Evolutionary conservation across 2,797 vertebrate species (phyloP).

Genomic region (Sorex maritimensis): DNA sequence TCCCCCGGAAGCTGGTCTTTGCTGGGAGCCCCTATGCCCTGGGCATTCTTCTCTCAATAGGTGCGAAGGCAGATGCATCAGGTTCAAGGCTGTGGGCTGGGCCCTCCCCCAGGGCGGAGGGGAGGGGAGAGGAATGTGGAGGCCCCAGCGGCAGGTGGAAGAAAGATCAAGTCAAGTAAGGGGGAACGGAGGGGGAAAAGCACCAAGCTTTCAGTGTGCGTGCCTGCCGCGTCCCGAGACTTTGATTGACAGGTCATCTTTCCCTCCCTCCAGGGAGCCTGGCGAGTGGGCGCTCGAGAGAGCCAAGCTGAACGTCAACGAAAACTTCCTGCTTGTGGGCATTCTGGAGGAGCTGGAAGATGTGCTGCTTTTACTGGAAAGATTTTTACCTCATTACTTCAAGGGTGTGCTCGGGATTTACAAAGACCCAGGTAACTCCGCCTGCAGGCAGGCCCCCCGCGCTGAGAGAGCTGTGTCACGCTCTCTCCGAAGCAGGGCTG

Average conservation of each 20-base stretch:
- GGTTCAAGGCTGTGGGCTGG: neutral
- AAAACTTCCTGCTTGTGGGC: conserved; percentile 99
- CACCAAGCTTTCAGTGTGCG: neutral
- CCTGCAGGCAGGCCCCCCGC: neutral
- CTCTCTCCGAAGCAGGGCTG: too few species aligned
- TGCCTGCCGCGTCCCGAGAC: neutral
- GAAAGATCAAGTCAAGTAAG: rapidly evolving
- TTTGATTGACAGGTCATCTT: conserved; percentile 17
- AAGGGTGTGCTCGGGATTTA: conserved; percentile 97
- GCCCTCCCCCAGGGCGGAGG: rapidly evolving
- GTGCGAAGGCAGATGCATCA: neutral
- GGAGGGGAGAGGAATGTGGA: rapidly evolving
- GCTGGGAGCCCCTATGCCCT: neutral
- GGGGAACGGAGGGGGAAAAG: neutral
- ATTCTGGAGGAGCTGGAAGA: conserved; percentile 99
- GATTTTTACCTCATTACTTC: conserved; percentile 99
- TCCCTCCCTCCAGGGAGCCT: conserved; percentile 93
- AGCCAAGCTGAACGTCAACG: conserved; percentile 97
- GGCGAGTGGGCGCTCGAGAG: conserved; percentile 98
- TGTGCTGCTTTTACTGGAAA: conserved; percentile 98
- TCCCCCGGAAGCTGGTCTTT: too few species aligned
- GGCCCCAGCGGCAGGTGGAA: neutral
- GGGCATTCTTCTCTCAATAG: neutral
- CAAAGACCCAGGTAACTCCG: conserved; percentile 96
- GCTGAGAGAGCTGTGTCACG: too few species aligned